phyloP scores from a whole-genome alignment of 2,888 invertebrate genomes.

The Microdon myrmicae region DNA sequence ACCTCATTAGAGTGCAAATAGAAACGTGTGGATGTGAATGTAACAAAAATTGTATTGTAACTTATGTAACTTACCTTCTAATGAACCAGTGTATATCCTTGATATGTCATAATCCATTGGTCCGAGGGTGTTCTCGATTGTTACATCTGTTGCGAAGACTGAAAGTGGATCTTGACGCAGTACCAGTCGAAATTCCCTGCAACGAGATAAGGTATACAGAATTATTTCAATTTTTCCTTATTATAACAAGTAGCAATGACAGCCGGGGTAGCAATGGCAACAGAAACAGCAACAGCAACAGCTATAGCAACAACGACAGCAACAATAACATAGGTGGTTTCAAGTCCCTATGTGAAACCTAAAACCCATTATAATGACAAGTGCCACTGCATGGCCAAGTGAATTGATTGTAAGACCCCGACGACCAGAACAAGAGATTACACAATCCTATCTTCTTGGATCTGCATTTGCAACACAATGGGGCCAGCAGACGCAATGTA shows the following conservation, averaged over 20 bases:
- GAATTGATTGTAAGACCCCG: conserved; percentile 3
- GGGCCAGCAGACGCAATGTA: background rate
- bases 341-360: conserved; percentile 13
- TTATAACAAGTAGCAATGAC: conserved; percentile 14
- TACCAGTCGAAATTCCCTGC: conserved; percentile 80
- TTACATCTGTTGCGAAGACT: conserved; percentile 80
- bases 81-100: conserved; percentile 79
- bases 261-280: conserved; percentile 17
- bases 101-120: conserved; percentile 77
- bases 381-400: conserved; percentile 2
- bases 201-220: conserved; percentile 58
- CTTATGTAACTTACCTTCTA: conserved; percentile 74
- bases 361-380: conserved; percentile 16
- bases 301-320: conserved; percentile 18
- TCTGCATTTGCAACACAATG: no score
- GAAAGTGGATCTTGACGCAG: conserved; percentile 77
- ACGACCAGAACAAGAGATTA: conserved; percentile 6
- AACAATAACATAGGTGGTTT: background rate
- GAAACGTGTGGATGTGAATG: background rate
- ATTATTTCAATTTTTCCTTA: conserved; percentile 27
- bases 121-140: conserved; percentile 79
- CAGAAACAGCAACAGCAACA: conserved; percentile 11
- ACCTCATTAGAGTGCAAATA: conserved; percentile 34
- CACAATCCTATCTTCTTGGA: no score
- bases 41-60: background rate